phyloP scores from a whole-genome alignment of 2,888 invertebrate species.

The Nemoura dubitans region DNA sequence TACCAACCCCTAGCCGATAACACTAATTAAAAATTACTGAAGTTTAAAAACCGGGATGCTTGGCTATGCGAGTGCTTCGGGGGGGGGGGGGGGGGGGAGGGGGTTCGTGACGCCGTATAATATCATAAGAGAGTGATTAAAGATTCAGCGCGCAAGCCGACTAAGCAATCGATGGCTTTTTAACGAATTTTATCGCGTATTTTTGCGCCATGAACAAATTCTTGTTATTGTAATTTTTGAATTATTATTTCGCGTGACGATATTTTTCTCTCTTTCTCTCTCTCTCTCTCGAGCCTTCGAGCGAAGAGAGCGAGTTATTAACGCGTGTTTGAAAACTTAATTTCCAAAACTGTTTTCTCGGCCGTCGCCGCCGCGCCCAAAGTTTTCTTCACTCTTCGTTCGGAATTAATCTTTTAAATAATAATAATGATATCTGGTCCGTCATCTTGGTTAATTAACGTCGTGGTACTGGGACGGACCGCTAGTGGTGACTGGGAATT shows the following conservation, averaged over 20 bases:
- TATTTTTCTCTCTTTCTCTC: background rate
- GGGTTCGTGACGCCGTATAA: slow-evolving; percentile 44
- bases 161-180: slow-evolving; percentile 31
- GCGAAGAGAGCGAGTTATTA: slow-evolving; percentile 13
- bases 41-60: slow-evolving; percentile 50
- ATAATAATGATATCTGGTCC: background rate
- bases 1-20: slow-evolving; percentile 57
- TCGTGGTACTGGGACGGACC: background rate
- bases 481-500: background rate
- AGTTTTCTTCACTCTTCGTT: slow-evolving; percentile 27
- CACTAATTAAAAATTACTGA: slow-evolving; percentile 60
- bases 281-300: background rate
- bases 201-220: slow-evolving; percentile 40
- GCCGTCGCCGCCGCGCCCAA: background rate
- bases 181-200: slow-evolving; percentile 30
- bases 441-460: background rate
- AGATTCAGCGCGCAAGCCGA: slow-evolving; percentile 42
- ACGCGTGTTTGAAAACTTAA: slow-evolving; percentile 45
- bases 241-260: slow-evolving; percentile 35
- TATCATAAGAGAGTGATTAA: slow-evolving; percentile 47
- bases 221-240: slow-evolving; percentile 38
- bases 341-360: slow-evolving; percentile 32
- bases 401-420: slow-evolving; percentile 26
- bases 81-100: slow-evolving; percentile 33
- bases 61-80: background rate